These are phyloP conservation scores for Etia nguti DNA, from an alignment of 2,113 vertebrate genomes.

Conservation along the genomic window DNA sequence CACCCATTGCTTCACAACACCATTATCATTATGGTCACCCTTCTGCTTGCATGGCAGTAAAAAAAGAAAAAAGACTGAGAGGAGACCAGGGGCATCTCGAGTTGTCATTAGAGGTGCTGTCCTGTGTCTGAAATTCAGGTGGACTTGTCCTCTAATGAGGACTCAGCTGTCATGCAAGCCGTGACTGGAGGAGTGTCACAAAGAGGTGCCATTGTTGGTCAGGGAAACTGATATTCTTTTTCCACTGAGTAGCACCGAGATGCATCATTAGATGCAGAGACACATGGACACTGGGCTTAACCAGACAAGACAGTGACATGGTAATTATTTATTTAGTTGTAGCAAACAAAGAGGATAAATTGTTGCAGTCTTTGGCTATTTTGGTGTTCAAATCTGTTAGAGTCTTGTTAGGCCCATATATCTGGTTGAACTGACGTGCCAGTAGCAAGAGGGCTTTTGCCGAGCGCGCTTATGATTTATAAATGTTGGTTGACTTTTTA, in stretches of 20 bases:
- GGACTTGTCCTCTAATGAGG: slow-evolving; percentile 68
- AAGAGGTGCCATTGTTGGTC: slow-evolving; percentile 29
- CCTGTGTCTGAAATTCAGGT: slow-evolving; percentile 56
- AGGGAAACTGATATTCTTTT: slow-evolving; percentile 44
- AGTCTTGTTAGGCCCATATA: neutral
- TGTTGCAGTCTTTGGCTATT: neutral
- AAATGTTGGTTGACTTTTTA: slow-evolving; percentile 33
- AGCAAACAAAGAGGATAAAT: neutral
- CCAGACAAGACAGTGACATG: slow-evolving; percentile 1
- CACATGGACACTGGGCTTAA: neutral
- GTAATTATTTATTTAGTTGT: slow-evolving; percentile 31
- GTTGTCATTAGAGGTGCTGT: slow-evolving; percentile 62
- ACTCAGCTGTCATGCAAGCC: slow-evolving; percentile 47
- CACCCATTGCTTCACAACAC: slow-evolving; percentile 12
- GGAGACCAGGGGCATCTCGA: slow-evolving; percentile 41
- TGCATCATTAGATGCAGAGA: slow-evolving; percentile 60
- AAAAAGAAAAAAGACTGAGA: neutral
- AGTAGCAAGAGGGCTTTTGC: neutral
- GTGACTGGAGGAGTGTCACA: slow-evolving; percentile 56
- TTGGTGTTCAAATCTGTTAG: neutral
- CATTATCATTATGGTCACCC: slow-evolving; percentile 37
- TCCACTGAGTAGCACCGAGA: slow-evolving; percentile 19
- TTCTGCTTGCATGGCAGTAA: slow-evolving; percentile 21
- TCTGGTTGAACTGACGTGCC: neutral
- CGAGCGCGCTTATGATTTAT: neutral